Evolutionary conservation across 2,888 invertebrate species (phyloP).

Genomic region (Drosophila seclusa): DNA sequence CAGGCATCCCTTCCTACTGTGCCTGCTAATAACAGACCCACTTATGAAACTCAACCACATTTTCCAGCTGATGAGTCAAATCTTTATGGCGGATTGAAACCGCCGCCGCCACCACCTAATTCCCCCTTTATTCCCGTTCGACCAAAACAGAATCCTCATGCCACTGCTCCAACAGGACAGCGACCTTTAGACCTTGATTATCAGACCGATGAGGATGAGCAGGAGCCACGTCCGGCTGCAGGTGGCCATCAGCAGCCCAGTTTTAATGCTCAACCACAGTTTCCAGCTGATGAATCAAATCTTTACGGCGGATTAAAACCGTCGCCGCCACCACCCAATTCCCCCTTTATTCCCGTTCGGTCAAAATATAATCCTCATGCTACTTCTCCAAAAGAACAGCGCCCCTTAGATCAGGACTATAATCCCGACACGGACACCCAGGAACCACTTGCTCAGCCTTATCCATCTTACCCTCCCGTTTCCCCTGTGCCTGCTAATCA

Average conservation of each 20-base stretch:
- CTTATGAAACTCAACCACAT: neutral
- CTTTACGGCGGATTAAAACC: neutral
- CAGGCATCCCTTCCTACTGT: neutral
- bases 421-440: slow-evolving; percentile 20
- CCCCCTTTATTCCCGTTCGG: neutral
- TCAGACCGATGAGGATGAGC: slow-evolving; percentile 11
- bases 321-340: slow-evolving; percentile 3
- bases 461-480: neutral
- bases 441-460: slow-evolving; percentile 9
- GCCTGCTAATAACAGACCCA: slow-evolving; percentile 16
- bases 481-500: slow-evolving; percentile 15
- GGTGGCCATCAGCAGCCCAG: slow-evolving; percentile 20
- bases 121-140: neutral
- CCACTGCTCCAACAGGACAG: slow-evolving; percentile 23
- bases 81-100: slow-evolving; percentile 58
- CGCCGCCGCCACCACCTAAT: slow-evolving; percentile 24
- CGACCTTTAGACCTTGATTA: slow-evolving; percentile 43
- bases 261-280: neutral
- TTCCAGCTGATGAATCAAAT: neutral
- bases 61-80: slow-evolving; percentile 34
- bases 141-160: slow-evolving; percentile 4
- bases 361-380: slow-evolving; percentile 18
- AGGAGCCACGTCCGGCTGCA: neutral
- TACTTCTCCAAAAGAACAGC: slow-evolving; percentile 32
- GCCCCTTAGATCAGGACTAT: slow-evolving; percentile 39